Evolutionary conservation across 2,113 vertebrate genomes (phyloP).

Genomic region (Odocoileus hemionus): DNA sequence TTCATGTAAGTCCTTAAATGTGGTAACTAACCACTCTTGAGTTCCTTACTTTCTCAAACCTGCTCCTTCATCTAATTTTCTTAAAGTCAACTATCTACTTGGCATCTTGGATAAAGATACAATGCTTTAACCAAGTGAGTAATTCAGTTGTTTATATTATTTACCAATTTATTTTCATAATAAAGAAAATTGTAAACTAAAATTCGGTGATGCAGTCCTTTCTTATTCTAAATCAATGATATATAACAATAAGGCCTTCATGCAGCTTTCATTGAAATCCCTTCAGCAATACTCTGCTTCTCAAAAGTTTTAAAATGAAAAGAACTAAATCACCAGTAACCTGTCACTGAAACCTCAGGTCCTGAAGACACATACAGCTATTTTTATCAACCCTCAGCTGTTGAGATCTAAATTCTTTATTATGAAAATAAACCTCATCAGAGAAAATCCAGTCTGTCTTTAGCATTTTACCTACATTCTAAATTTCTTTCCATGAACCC

Average conservation of each 20-base stretch:
- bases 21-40: background rate
- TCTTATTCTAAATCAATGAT: background rate
- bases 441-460: background rate
- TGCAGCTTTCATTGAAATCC: background rate
- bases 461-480: background rate
- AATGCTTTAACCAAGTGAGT: background rate
- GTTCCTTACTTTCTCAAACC: conserved; percentile 27
- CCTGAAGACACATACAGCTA: background rate
- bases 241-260: background rate
- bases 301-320: background rate
- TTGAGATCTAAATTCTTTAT: background rate
- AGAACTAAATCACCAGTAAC: background rate
- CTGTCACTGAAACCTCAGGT: background rate
- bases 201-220: background rate
- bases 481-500: background rate
- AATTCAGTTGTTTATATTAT: conserved; percentile 9
- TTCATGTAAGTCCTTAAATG: background rate
- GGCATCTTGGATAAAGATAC: background rate
- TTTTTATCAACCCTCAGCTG: background rate
- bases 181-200: background rate
- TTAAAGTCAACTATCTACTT: background rate
- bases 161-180: background rate
- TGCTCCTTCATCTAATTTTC: background rate
- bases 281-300: background rate
- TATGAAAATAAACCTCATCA: background rate